Percentiles rank a stretch among this genome's conserved stretches.
These are phyloP conservation scores for Bradypodion pumilum DNA, from an alignment of 2,797 vertebrate species.

Conservation along the genomic window DNA sequence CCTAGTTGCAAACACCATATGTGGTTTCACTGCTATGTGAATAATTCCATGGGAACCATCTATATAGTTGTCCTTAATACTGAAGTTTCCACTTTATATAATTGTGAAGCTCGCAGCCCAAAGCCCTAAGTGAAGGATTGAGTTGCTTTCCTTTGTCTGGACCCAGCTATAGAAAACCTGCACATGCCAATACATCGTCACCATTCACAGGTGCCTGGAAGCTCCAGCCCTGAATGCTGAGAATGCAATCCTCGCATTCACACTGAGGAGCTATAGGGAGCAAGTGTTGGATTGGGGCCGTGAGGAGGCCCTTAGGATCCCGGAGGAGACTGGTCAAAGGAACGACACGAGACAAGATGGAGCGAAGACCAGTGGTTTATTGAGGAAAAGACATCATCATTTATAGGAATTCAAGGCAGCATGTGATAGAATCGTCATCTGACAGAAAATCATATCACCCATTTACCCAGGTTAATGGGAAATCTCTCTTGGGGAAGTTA, in stretches of 20 bases:
- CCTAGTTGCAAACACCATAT: background rate
- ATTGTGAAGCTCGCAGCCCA: background rate
- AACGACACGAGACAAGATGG: too few species aligned
- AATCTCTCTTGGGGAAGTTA: too few species aligned
- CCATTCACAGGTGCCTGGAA: background rate
- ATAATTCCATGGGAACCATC: conserved; percentile 8
- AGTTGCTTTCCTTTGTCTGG: background rate
- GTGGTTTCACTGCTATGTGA: conserved; percentile 11
- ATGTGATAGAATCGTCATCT: too few species aligned
- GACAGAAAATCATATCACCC: too few species aligned
- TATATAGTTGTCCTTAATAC: conserved; percentile 1
- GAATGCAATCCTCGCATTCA: background rate
- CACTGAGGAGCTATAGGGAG: background rate
- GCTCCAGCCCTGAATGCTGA: background rate
- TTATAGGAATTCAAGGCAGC: too few species aligned
- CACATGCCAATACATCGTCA: background rate
- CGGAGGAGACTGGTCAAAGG: too few species aligned
- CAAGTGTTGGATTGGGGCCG: too few species aligned
- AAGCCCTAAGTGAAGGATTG: background rate
- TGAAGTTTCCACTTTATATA: background rate
- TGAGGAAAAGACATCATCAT: too few species aligned
- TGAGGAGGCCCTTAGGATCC: too few species aligned
- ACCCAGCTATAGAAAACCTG: background rate
- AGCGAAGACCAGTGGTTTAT: too few species aligned
- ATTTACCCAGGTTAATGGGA: too few species aligned